Evolutionary conservation across 53 echinoderm and acorn worm genomes (phyloP).

Genomic region (Stichopus horrens): DNA sequence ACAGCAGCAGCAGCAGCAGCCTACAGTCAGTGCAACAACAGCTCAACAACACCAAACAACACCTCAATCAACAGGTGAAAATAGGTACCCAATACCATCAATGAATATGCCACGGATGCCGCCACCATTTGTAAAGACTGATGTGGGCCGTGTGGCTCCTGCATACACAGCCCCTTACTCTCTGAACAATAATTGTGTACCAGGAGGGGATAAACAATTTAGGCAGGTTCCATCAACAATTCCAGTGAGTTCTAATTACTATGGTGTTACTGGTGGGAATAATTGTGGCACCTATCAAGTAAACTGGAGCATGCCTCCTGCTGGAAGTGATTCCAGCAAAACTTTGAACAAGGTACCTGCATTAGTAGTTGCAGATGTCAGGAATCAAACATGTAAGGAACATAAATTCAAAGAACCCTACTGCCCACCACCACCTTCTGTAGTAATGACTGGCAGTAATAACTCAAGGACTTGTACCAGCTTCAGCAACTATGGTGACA

Average conservation of each 20-base stretch:
- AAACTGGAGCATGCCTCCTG: background rate
- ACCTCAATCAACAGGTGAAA: background rate
- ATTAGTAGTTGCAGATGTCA: background rate
- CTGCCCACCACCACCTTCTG: background rate
- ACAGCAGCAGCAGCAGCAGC: background rate
- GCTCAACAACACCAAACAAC: background rate
- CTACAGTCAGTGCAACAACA: background rate
- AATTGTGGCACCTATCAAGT: background rate
- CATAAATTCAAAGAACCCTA: background rate
- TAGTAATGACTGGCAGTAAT: background rate
- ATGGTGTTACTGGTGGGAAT: background rate
- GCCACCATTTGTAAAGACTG: conserved; percentile 12
- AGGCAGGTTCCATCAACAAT: background rate
- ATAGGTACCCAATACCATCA: background rate
- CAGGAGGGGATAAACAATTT: background rate
- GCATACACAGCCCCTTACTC: background rate
- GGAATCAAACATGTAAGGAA: background rate
- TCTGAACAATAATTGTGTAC: background rate
- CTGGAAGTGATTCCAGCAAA: background rate
- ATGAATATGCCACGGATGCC: background rate
- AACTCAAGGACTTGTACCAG: background rate
- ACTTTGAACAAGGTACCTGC: background rate
- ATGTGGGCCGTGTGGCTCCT: background rate
- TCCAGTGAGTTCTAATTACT: background rate
- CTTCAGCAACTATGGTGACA: conserved; percentile 24